A percentile compares a stretch with the other conserved stretches of the same genome.
Evolutionary conservation across 2,888 invertebrate genomes (phyloP).

Genomic region (Sarcophaga rosellei): DNA sequence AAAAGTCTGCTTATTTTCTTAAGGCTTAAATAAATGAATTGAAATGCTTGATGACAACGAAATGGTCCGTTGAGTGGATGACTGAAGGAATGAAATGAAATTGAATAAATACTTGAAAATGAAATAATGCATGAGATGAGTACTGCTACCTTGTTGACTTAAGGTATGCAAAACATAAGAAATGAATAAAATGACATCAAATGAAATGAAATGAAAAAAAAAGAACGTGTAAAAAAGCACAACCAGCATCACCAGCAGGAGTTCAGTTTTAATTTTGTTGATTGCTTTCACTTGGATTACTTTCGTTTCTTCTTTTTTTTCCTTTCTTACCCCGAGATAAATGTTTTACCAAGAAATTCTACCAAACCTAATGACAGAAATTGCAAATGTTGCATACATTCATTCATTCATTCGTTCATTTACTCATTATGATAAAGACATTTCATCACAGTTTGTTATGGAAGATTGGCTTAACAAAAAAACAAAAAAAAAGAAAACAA

Average conservation of each 20-base stretch:
- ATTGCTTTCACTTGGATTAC: constrained; percentile 58
- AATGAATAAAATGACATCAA: neutral
- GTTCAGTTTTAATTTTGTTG: constrained; percentile 68
- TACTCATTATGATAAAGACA: neutral
- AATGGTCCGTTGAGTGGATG: constrained; percentile 17
- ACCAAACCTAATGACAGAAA: neutral
- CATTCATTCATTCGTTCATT: neutral
- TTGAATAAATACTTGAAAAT: constrained; percentile 12
- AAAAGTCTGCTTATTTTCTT: constrained; percentile 8
- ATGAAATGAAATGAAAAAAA: constrained; percentile 10
- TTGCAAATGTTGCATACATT: neutral
- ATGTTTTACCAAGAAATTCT: neutral
- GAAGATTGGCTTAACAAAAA: neutral
- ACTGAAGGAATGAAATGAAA: constrained; percentile 6
- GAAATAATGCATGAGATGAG: constrained; percentile 6
- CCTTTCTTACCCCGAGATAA: neutral
- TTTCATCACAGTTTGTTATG: neutral
- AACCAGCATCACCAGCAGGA: constrained; percentile 10
- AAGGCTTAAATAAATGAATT: constrained; percentile 36
- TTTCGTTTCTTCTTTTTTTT: neutral
- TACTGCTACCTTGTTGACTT: constrained; percentile 22
- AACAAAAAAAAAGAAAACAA: too few relatives aligned
- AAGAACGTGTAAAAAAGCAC: neutral
- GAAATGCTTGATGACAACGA: constrained; percentile 25
- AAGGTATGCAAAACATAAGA: constrained; percentile 19